Conservation (phyloP, 2,888 invertebrate species). For the Rhaphigaster nebulosa region DNA sequence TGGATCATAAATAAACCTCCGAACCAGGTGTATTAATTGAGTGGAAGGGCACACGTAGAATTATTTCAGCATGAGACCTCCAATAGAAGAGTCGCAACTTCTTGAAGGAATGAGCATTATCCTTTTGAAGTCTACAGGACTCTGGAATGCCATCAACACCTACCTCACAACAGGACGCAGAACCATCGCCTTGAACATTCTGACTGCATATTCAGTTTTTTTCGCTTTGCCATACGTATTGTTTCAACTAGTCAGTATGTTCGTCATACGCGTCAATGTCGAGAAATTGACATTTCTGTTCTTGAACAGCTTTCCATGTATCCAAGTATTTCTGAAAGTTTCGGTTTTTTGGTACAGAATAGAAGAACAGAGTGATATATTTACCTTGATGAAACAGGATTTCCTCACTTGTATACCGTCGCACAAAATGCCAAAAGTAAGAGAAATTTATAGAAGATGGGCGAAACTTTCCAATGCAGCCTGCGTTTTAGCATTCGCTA, state of each 20-base stretch:
- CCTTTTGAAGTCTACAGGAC: not conserved
- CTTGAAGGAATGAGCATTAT: not conserved
- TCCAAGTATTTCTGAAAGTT: not conserved
- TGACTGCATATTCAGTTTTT: not conserved
- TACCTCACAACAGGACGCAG: not conserved
- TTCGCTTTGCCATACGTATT: constrained; percentile 2
- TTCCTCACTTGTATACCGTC: not conserved
- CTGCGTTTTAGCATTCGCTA: not conserved
- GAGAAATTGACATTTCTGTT: not conserved
- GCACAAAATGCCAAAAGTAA: not conserved
- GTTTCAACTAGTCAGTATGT: constrained; percentile 10
- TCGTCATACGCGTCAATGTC: not conserved
- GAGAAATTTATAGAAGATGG: not conserved
- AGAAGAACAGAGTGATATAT: not conserved
- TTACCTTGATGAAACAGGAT: not conserved
- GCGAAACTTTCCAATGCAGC: not conserved
- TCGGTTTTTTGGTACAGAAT: constrained; percentile 1
- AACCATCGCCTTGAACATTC: not conserved
- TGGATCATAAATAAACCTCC: not conserved
- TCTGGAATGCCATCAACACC: constrained; percentile 20
- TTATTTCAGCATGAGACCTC: not conserved
- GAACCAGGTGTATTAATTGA: not conserved
- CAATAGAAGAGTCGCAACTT: constrained; percentile 24
- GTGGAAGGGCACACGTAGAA: not conserved
- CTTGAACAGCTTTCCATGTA: not conserved